Evolutionary conservation across 2,113 vertebrate species (phyloP).

Genomic region (Condylura cristata): DNA sequence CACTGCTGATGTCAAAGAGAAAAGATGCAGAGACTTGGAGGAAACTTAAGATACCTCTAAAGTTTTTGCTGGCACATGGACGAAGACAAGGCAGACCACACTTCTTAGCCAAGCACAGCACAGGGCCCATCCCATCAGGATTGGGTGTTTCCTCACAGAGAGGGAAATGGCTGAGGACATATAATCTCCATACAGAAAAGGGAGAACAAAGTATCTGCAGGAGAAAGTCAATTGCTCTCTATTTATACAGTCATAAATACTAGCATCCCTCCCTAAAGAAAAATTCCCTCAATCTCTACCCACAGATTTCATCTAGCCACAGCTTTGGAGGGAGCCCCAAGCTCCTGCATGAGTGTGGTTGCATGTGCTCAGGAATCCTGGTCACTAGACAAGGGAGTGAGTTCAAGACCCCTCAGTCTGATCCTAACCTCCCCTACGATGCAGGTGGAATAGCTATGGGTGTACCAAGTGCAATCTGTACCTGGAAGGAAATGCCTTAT

Average conservation of each 20-base stretch:
- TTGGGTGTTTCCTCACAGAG: not conserved
- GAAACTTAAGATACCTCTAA: not conserved
- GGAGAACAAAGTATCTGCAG: rapidly evolving
- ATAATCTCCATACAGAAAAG: not conserved
- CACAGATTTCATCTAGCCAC: not conserved
- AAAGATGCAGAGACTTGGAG: not conserved
- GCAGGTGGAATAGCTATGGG: too few species aligned
- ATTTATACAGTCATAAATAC: not conserved
- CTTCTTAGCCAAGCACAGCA: not conserved
- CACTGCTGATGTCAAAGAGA: not conserved
- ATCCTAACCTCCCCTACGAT: not conserved
- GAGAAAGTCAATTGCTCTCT: not conserved
- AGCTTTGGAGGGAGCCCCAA: not conserved
- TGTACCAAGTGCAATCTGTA: not conserved
- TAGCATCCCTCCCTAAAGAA: not conserved
- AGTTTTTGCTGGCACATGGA: not conserved
- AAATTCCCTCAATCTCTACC: not conserved
- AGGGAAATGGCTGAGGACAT: too few species aligned
- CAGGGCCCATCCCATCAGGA: not conserved
- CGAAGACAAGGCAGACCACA: not conserved
- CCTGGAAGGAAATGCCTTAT: not conserved
- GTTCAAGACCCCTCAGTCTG: not conserved
- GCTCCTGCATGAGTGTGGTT: not conserved
- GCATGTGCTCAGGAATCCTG: not conserved
- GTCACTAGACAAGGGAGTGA: not conserved